These are phyloP conservation scores for Phallusia fumigata DNA, from an alignment of 23 tunicate genomes.

Conservation along the genomic window DNA sequence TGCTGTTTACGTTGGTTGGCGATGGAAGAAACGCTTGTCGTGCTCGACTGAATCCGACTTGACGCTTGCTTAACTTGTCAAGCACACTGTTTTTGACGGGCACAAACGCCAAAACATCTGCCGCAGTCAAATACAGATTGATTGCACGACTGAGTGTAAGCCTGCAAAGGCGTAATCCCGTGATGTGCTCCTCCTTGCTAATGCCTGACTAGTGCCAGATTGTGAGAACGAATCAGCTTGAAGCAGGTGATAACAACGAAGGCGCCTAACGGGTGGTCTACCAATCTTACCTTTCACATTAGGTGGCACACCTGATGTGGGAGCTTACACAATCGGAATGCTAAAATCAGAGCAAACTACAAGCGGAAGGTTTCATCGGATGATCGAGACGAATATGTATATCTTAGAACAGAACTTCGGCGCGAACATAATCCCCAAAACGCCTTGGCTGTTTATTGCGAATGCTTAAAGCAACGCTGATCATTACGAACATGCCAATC, in stretches of 20 bases:
- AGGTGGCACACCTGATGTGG: not conserved
- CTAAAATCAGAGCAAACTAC: not conserved
- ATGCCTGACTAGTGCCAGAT: not conserved
- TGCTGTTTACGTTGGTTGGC: no score
- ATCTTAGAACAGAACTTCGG: not conserved
- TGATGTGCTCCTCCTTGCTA: not conserved
- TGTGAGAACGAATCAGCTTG: not conserved
- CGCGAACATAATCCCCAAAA: not conserved
- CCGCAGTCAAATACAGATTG: slow-evolving; percentile 5
- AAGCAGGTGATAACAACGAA: not conserved
- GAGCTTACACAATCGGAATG: not conserved
- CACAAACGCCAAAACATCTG: slow-evolving; percentile 1
- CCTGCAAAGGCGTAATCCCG: not conserved
- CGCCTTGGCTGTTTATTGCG: not conserved
- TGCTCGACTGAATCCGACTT: no score
- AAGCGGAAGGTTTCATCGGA: not conserved
- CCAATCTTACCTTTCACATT: not conserved
- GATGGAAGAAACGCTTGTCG: no score
- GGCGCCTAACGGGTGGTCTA: not conserved
- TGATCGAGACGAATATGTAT: not conserved
- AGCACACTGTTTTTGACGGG: slow-evolving; percentile 1
- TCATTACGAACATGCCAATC: no score
- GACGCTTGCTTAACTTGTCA: not conserved
- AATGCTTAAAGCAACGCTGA: not conserved
- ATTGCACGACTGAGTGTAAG: not conserved